phyloP scores from a whole-genome alignment of 2,797 vertebrate species.

The Jordanella pulchra region DNA sequence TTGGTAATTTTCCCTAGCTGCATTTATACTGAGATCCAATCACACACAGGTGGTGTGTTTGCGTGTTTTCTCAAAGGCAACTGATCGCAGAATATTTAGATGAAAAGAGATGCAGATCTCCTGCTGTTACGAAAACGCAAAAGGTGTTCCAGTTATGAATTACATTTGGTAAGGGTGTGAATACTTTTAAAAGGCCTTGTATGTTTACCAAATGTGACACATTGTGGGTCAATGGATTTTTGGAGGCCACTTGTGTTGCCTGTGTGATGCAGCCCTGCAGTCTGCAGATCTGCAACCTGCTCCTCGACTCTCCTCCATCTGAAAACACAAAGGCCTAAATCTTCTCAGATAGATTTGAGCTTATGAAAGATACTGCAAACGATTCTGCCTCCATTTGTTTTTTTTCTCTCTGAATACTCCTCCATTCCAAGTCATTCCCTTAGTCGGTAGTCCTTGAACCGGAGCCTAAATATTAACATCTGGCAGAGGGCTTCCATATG shows the following conservation, averaged over 20 bases:
- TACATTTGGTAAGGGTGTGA: not conserved
- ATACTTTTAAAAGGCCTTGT: not conserved
- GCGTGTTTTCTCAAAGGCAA: not conserved
- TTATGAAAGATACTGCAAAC: conserved; percentile 61
- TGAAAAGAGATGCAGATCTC: not conserved
- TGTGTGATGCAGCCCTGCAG: conserved; percentile 66
- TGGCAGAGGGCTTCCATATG: conserved; percentile 77
- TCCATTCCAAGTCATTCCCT: conserved; percentile 62
- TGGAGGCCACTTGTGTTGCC: conserved; percentile 45
- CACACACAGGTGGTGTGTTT: not conserved
- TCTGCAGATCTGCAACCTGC: conserved; percentile 74
- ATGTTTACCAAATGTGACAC: conserved; percentile 34
- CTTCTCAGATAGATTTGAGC: conserved; percentile 71
- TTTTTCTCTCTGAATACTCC: conserved; percentile 22
- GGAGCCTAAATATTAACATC: conserved; percentile 81
- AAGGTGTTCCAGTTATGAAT: not conserved
- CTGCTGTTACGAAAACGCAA: not conserved
- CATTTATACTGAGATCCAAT: no score
- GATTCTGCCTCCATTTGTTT: conserved; percentile 52
- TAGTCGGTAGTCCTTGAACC: conserved; percentile 78
- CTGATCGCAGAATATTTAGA: not conserved
- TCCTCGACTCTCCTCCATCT: conserved; percentile 55
- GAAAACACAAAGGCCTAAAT: conserved; percentile 79
- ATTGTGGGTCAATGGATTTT: conserved; percentile 52
- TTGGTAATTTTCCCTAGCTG: not conserved